Conservation (phyloP, 2,113 vertebrate species). For the Arvicanthis niloticus region DNA sequence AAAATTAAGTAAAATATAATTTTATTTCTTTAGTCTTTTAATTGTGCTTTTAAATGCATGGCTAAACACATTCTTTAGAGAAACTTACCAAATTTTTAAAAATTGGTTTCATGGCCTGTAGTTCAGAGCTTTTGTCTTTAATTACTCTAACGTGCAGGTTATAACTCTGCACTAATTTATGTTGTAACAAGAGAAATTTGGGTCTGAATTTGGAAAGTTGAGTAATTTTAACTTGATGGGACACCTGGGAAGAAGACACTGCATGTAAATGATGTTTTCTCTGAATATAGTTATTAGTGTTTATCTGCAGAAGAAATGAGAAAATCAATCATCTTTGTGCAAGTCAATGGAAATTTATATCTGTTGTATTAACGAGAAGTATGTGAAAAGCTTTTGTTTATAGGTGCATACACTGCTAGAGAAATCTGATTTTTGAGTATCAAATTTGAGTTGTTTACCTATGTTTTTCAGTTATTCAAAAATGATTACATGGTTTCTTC, state of each 20-base stretch:
- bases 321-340: constrained; percentile 72
- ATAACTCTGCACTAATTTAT: constrained; percentile 57
- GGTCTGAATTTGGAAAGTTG: constrained; percentile 31
- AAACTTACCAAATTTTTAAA: background rate
- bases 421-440: constrained; percentile 38
- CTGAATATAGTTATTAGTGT: constrained; percentile 53
- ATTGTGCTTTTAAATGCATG: constrained; percentile 36
- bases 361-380: constrained; percentile 58
- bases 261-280: constrained; percentile 52
- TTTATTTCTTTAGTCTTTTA: constrained; percentile 31
- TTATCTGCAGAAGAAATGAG: constrained; percentile 73
- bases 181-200: constrained; percentile 58
- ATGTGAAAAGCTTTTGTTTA: constrained; percentile 50
- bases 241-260: constrained; percentile 45
- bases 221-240: constrained; percentile 68
- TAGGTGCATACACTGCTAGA: background rate
- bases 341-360: constrained; percentile 73
- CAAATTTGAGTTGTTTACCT: constrained; percentile 24
- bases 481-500: constrained; percentile 30
- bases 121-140: constrained; percentile 8
- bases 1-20: constrained; percentile 32
- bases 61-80: background rate
- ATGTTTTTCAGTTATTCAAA: constrained; percentile 47
- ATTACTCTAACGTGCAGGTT: constrained; percentile 30
- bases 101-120: constrained; percentile 7